Conservation (phyloP, 2,888 invertebrate genomes). For the Hofmannophila pseudospretella region DNA sequence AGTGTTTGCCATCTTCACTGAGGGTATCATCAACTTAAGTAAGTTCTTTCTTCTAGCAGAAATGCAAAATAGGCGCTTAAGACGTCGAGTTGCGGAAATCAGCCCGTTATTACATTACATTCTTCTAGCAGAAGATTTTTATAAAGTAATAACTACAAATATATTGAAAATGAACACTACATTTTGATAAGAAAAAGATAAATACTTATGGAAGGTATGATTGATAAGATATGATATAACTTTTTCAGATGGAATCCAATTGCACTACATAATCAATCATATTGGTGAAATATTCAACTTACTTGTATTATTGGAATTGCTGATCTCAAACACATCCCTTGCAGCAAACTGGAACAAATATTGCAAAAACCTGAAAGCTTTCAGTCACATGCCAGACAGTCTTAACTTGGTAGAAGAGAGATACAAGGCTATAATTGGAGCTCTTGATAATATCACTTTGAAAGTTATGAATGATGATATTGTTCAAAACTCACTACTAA, state of each 20-base stretch:
- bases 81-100: no score
- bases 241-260: constrained; percentile 62
- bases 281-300: constrained; percentile 83
- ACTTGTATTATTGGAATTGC: constrained; percentile 81
- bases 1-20: constrained; percentile 82
- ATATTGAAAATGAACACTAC: no score
- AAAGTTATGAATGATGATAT: constrained; percentile 84
- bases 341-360: constrained; percentile 85
- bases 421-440: constrained; percentile 82
- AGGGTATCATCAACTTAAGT: constrained; percentile 65
- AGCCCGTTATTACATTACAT: no score
- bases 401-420: constrained; percentile 79
- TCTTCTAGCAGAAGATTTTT: no score
- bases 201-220: no score
- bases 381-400: constrained; percentile 80
- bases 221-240: no score
- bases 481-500: constrained; percentile 77
- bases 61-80: no score
- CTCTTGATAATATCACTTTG: constrained; percentile 83
- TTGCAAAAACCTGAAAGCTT: constrained; percentile 83
- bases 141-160: no score
- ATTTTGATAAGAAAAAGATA: no score
- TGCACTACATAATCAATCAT: constrained; percentile 71
- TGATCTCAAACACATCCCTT: constrained; percentile 61
- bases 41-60: no score